Evolutionary conservation across 2,113 vertebrate species (phyloP).

Genomic region (Hypocryptadius cinnamomeus): DNA sequence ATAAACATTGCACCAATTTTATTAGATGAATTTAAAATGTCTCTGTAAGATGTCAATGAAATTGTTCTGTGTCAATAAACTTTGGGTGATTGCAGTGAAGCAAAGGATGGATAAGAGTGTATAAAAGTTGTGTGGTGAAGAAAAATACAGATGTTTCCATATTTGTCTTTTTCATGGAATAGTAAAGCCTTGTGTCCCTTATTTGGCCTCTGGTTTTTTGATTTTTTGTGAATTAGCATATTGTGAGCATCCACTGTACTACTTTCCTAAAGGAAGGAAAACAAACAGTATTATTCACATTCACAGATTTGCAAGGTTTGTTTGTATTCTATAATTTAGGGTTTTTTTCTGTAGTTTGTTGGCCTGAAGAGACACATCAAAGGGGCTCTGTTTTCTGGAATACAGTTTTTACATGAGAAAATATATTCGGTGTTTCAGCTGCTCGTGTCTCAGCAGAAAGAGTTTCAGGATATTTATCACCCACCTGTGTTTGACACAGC

Average conservation of each 20-base stretch:
- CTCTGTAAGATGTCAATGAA: neutral
- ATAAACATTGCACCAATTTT: neutral
- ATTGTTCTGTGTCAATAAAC: neutral
- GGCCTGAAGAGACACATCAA: neutral
- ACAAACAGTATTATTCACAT: neutral
- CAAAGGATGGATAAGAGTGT: neutral
- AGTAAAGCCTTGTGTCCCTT: neutral
- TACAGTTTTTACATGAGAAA: neutral
- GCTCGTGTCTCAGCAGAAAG: neutral
- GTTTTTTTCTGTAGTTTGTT: neutral
- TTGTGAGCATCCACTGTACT: neutral
- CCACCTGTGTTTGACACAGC: neutral
- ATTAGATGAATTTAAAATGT: neutral
- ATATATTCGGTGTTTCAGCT: neutral
- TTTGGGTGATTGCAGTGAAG: neutral
- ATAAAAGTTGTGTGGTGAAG: neutral
- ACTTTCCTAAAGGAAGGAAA: neutral
- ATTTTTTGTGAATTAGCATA: neutral
- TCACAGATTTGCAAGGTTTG: neutral
- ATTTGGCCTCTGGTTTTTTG: neutral
- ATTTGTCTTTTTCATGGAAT: neutral
- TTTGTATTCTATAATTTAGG: neutral
- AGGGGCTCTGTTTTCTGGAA: neutral
- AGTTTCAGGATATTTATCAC: neutral
- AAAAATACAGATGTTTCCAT: neutral